Evolutionary conservation across 1,140 invertebrate species (phyloP).

Genomic region (Sycobia sp.): DNA sequence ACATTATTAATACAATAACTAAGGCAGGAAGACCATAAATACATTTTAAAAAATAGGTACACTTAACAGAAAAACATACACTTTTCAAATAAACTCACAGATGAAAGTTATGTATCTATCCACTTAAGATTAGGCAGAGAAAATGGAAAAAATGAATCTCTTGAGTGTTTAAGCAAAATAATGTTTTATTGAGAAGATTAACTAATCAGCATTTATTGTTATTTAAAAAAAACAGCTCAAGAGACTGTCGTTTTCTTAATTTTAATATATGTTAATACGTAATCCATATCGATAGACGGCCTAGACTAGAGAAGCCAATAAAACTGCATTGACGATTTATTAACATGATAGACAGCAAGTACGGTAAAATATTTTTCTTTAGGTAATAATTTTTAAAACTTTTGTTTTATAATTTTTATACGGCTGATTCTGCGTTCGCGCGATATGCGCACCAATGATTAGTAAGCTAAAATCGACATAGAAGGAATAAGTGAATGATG

Average conservation of each 20-base stretch:
- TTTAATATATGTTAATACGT: slow-evolving; percentile 31
- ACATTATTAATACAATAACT: slow-evolving; percentile 25
- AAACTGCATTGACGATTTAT: slow-evolving; percentile 18
- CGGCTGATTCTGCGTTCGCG: slow-evolving; percentile 12
- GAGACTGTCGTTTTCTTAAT: slow-evolving; percentile 25
- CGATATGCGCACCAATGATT: slow-evolving; percentile 24
- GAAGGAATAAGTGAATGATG: not conserved
- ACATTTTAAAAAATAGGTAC: slow-evolving; percentile 21
- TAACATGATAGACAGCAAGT: slow-evolving; percentile 22
- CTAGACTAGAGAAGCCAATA: slow-evolving; percentile 20
- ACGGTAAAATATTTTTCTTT: slow-evolving; percentile 26
- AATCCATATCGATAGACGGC: slow-evolving; percentile 27
- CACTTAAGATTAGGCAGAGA: slow-evolving; percentile 29
- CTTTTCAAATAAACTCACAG: slow-evolving; percentile 30
- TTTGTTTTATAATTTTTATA: slow-evolving; percentile 37
- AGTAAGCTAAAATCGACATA: slow-evolving; percentile 23
- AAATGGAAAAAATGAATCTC: slow-evolving; percentile 26
- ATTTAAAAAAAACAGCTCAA: slow-evolving; percentile 23
- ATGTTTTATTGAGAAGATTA: slow-evolving; percentile 26
- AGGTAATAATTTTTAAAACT: slow-evolving; percentile 32
- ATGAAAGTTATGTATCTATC: slow-evolving; percentile 25
- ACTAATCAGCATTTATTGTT: slow-evolving; percentile 21
- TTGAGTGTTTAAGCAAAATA: slow-evolving; percentile 30
- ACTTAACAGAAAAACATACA: slow-evolving; percentile 14
- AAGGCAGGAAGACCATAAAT: slow-evolving; percentile 32